phyloP scores from a whole-genome alignment of 1,140 invertebrate species.

The Nomia melanderi region DNA sequence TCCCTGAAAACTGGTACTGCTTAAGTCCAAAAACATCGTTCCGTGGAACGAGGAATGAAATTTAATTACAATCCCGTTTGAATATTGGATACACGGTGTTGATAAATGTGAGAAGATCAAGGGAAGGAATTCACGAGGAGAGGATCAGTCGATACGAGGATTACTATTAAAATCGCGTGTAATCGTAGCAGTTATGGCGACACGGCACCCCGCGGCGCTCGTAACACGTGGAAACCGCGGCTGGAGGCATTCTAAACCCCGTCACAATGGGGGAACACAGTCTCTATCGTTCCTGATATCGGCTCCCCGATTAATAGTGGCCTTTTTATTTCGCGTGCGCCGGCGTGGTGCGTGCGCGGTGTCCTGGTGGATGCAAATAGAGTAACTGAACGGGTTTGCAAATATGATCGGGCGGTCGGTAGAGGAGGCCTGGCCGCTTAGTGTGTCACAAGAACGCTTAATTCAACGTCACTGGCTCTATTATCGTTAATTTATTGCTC shows the following conservation, averaged over 20 bases:
- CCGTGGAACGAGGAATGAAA: too few relatives aligned
- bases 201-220: neutral
- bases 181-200: conserved; percentile 21
- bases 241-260: neutral
- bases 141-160: neutral
- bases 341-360: conserved; percentile 4
- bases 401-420: conserved; percentile 31
- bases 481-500: conserved; percentile 40
- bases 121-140: neutral
- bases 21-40: too few relatives aligned
- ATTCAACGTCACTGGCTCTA: conserved; percentile 38
- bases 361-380: conserved; percentile 24
- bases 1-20: too few relatives aligned
- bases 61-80: too few relatives aligned
- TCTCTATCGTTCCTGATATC: neutral
- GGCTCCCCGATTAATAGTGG: neutral
- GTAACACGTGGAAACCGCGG: neutral
- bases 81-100: neutral
- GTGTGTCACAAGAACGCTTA: conserved; percentile 40
- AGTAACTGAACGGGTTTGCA: conserved; percentile 44
- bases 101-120: conserved; percentile 20
- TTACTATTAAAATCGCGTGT: conserved; percentile 21
- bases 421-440: conserved; percentile 24
- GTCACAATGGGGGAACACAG: neutral
- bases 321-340: neutral